Evolutionary conservation across 2,113 vertebrate species (phyloP).

Genomic region (Progne subis): DNA sequence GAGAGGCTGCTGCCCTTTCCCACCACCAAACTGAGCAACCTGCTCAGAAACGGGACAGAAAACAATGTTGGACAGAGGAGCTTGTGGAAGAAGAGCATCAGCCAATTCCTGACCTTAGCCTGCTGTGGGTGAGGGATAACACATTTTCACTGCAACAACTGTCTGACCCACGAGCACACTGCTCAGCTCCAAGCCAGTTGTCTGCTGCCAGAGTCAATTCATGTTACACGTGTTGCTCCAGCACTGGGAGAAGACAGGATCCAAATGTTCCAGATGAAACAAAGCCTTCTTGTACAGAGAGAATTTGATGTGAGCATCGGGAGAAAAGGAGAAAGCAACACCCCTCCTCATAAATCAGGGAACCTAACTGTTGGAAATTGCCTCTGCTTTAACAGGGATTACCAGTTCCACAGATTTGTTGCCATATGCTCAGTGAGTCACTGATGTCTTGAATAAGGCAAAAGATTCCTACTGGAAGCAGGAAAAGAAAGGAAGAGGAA

Average conservation of each 20-base stretch:
- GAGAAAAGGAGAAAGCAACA: not conserved
- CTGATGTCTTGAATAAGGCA: not conserved
- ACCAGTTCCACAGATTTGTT: not conserved
- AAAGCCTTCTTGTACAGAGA: not conserved
- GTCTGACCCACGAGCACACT: fast-evolving
- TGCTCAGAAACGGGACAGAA: not conserved
- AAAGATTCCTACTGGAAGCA: not conserved
- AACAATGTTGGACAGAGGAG: fast-evolving
- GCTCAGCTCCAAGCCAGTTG: not conserved
- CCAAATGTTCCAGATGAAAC: not conserved
- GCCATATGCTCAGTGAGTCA: slow-evolving; percentile 19
- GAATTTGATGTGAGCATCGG: not conserved
- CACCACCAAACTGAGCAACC: not conserved
- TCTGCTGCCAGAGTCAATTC: not conserved
- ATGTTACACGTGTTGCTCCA: not conserved
- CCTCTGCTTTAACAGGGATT: not conserved
- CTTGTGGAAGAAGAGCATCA: not conserved
- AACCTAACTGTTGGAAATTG: not conserved
- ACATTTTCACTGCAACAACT: not conserved
- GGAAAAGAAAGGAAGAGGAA: not conserved
- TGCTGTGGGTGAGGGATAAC: not conserved
- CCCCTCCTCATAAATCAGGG: not conserved
- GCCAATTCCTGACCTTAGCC: not conserved
- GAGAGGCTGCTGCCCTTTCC: not conserved
- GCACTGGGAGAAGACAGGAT: not conserved